Evolutionary conservation across 1,140 invertebrate species (phyloP).

Genomic region (Ostrea edulis): DNA sequence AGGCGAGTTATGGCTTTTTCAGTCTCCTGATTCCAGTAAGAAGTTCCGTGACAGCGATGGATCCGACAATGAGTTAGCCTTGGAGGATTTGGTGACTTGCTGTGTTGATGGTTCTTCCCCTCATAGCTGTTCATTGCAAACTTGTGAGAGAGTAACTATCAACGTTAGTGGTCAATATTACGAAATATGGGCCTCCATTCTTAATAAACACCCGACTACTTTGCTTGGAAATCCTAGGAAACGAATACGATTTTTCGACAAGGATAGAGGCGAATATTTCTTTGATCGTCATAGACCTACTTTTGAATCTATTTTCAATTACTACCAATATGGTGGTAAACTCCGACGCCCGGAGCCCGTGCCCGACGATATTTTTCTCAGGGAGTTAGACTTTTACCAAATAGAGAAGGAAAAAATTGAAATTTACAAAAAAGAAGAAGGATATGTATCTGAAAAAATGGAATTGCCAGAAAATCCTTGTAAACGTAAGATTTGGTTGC

Average conservation of each 20-base stretch:
- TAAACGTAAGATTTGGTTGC: constrained; percentile 76
- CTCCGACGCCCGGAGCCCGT: constrained; percentile 75
- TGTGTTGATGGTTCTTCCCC: constrained; percentile 53
- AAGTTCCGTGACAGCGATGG: constrained; percentile 48
- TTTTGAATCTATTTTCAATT: constrained; percentile 79
- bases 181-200: constrained; percentile 97
- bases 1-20: constrained; percentile 69
- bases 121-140: constrained; percentile 71
- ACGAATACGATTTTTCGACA: constrained; percentile 76
- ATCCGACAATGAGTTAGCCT: constrained; percentile 52
- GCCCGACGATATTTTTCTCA: constrained; percentile 78
- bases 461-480: constrained; percentile 73
- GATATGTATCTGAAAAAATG: constrained; percentile 74
- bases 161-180: constrained; percentile 99
- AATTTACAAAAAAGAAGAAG: constrained; percentile 77
- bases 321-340: constrained; percentile 78
- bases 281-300: constrained; percentile 79
- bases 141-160: constrained; percentile 88
- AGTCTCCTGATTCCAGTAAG: constrained; percentile 52
- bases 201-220: constrained; percentile 99
- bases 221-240: constrained; percentile 88
- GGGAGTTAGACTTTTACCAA: constrained; percentile 78
- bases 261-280: constrained; percentile 77
- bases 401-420: constrained; percentile 77
- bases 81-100: constrained; percentile 60